phyloP scores from a whole-genome alignment of 2,797 vertebrate species.

The Basileuterus tristriatus region DNA sequence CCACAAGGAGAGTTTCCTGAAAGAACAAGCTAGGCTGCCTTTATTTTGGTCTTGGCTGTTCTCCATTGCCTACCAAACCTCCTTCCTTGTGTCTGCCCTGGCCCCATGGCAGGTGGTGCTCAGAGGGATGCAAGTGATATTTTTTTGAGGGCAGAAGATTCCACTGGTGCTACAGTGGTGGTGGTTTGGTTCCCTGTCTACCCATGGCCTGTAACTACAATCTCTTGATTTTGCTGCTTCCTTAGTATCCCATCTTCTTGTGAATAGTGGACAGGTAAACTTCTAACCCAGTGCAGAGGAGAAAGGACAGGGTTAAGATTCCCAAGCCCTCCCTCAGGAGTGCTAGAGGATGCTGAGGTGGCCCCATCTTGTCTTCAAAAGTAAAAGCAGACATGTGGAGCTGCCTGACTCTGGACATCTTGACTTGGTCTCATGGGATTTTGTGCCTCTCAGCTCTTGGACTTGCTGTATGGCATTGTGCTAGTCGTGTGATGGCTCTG shows the following conservation, averaged over 20 bases:
- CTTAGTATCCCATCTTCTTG: not conserved
- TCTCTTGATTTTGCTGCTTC: not conserved
- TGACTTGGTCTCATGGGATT: not conserved
- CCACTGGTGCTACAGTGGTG: accelerated
- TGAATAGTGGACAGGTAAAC: not conserved
- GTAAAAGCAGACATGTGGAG: not conserved
- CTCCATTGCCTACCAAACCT: not conserved
- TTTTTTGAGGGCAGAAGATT: not conserved
- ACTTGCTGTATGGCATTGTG: not conserved
- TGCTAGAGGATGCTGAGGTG: not conserved
- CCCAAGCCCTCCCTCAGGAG: not conserved
- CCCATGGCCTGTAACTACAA: accelerated
- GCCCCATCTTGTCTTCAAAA: not conserved
- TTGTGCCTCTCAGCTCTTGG: not conserved
- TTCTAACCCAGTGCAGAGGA: not conserved
- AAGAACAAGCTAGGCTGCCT: not conserved
- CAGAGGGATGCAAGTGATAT: too few species aligned
- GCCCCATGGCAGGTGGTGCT: not conserved
- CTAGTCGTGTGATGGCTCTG: not conserved
- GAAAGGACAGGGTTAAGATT: not conserved
- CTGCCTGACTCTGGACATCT: not conserved
- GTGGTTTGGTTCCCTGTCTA: accelerated
- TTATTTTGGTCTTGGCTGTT: not conserved
- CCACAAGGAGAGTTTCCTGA: not conserved
- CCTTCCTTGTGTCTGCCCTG: not conserved